These are phyloP conservation scores for Pangasius djambal DNA, from an alignment of 2,797 vertebrate species.

Conservation along the genomic window DNA sequence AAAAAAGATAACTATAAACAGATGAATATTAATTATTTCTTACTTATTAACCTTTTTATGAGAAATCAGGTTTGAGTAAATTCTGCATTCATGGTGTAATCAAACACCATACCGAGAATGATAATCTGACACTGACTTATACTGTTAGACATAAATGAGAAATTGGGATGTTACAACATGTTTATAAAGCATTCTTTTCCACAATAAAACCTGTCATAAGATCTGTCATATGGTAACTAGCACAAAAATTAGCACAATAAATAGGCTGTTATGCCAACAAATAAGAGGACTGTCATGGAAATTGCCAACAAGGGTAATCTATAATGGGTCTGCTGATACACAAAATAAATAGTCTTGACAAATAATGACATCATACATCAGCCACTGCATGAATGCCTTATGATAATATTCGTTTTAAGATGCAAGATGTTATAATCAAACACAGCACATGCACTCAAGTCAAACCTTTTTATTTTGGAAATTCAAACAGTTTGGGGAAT, in stretches of 20 bases:
- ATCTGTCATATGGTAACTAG: background rate
- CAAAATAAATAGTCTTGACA: background rate
- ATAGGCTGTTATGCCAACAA: background rate
- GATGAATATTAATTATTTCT: background rate
- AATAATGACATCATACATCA: background rate
- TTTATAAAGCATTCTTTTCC: background rate
- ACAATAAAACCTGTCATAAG: background rate
- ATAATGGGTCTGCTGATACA: background rate
- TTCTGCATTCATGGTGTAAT: background rate
- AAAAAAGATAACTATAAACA: background rate
- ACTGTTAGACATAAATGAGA: background rate
- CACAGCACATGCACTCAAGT: background rate
- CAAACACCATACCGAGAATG: background rate
- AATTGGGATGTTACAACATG: background rate
- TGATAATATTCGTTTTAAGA: background rate
- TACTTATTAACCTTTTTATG: background rate
- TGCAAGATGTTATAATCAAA: background rate
- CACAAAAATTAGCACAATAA: background rate
- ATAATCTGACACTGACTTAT: background rate
- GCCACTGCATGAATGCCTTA: background rate
- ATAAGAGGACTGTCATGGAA: background rate
- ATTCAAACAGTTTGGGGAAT: background rate
- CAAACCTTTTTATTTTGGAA: conserved; percentile 13
- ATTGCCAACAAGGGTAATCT: background rate
- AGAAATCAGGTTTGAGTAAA: background rate